Percentiles rank a stretch among this genome's conserved stretches.
Conservation (phyloP, 1,140 invertebrate genomes). For the Ectropis grisescens region DNA sequence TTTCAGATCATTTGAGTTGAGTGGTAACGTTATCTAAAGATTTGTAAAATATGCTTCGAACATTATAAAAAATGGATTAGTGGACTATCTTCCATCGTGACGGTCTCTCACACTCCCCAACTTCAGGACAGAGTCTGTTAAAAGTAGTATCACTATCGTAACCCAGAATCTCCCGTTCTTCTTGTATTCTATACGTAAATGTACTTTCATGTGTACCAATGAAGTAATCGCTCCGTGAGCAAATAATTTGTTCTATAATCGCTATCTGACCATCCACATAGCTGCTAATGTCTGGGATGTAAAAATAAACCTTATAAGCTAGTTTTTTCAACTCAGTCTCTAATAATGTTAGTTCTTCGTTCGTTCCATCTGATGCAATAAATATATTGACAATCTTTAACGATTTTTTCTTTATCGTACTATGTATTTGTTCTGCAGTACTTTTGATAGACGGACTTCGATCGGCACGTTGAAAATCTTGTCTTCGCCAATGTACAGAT, state of each 20-base stretch:
- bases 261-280: constrained; percentile 90
- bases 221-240: constrained; percentile 89
- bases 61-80: no score
- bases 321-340: constrained; percentile 39
- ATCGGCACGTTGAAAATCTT: constrained; percentile 83
- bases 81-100: constrained; percentile 44
- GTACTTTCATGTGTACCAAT: constrained; percentile 95
- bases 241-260: constrained; percentile 97
- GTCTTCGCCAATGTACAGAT: constrained; percentile 84
- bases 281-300: constrained; percentile 50
- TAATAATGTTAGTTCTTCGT: constrained; percentile 65
- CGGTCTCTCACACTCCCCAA: constrained; percentile 43
- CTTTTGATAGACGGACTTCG: constrained; percentile 80
- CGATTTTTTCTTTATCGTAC: constrained; percentile 67
- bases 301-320: constrained; percentile 37
- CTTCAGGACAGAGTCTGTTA: constrained; percentile 84
- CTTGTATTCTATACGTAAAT: constrained; percentile 96
- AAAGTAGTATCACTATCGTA: constrained; percentile 87
- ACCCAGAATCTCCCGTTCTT: constrained; percentile 95
- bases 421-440: constrained; percentile 79
- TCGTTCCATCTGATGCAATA: constrained; percentile 85
- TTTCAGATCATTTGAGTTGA: no score
- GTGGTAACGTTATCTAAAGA: no score
- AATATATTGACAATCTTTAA: constrained; percentile 78
- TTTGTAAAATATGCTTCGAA: no score